These are phyloP conservation scores for Apeltes quadracus DNA, from an alignment of 2,113 vertebrate species.

Conservation along the genomic window DNA sequence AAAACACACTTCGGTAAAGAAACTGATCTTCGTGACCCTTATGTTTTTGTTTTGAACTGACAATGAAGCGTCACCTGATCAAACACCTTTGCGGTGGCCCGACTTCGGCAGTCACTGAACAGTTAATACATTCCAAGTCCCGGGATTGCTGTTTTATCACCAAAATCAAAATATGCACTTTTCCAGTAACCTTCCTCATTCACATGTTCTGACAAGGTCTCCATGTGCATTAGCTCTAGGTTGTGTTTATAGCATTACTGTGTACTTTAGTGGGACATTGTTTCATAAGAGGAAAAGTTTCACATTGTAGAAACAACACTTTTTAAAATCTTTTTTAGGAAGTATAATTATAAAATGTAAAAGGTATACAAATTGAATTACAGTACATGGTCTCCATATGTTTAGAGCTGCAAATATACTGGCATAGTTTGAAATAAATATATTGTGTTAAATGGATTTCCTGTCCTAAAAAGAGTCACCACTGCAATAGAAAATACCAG, in stretches of 20 bases:
- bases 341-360: not conserved
- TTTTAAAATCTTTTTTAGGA: not conserved
- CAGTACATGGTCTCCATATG: conserved; percentile 9
- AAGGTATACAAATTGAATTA: not conserved
- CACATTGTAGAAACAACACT: conserved; percentile 20
- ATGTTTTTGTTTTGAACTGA: not conserved
- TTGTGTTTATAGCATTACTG: conserved; percentile 53
- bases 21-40: not conserved
- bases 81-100: not conserved
- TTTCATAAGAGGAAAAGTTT: conserved; percentile 14
- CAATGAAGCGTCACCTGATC: conserved; percentile 23
- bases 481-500: conserved; percentile 40
- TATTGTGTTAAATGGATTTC: conserved; percentile 12
- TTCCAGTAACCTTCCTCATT: conserved; percentile 63
- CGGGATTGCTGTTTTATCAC: conserved; percentile 71
- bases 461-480: not conserved
- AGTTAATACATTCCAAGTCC: conserved; percentile 59
- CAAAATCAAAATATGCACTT: conserved; percentile 75
- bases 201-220: conserved; percentile 70
- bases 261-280: conserved; percentile 35
- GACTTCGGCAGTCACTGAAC: conserved; percentile 51
- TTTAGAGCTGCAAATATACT: conserved; percentile 4
- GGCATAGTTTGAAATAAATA: not conserved
- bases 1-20: not conserved
- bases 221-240: conserved; percentile 53